A percentile compares a stretch with the other conserved stretches of the same genome.
These are phyloP conservation scores for Syncerus caffer DNA, from an alignment of 2,797 vertebrate genomes.

Conservation along the genomic window DNA sequence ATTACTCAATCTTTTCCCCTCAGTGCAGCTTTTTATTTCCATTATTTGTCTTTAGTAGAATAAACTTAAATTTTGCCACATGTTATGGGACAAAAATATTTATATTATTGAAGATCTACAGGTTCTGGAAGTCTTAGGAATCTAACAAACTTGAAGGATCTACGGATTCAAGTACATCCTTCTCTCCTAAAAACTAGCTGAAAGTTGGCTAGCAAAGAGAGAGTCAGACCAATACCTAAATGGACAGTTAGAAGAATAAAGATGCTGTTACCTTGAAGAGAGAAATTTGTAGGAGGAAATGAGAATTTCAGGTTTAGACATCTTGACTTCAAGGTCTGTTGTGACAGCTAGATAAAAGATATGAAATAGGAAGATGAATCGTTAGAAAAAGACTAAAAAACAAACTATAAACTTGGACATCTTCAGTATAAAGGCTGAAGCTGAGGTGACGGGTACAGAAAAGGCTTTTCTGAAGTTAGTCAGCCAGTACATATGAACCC, in stretches of 20 bases:
- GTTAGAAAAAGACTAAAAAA: neutral
- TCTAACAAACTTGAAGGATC: neutral
- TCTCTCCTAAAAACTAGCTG: neutral
- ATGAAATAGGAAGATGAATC: neutral
- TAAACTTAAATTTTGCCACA: slow-evolving; percentile 8
- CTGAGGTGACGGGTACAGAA: neutral
- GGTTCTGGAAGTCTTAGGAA: neutral
- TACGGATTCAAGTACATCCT: neutral
- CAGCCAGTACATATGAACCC: neutral
- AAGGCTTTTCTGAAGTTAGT: neutral
- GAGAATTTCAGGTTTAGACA: neutral
- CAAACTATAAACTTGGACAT: neutral
- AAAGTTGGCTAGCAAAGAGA: neutral
- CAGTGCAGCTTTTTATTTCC: neutral
- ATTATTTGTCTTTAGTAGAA: neutral
- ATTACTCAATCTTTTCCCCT: neutral
- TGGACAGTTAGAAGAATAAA: neutral
- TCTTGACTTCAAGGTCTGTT: neutral
- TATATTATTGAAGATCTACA: neutral
- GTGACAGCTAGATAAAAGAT: neutral
- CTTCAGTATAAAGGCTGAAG: neutral
- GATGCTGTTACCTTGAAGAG: neutral
- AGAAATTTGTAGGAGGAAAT: neutral
- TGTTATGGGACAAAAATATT: neutral
- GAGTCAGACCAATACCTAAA: neutral